A percentile compares a stretch with the other conserved stretches of the same genome.
phyloP scores from a whole-genome alignment of 2,888 invertebrate species.

The Pteria penguin region DNA sequence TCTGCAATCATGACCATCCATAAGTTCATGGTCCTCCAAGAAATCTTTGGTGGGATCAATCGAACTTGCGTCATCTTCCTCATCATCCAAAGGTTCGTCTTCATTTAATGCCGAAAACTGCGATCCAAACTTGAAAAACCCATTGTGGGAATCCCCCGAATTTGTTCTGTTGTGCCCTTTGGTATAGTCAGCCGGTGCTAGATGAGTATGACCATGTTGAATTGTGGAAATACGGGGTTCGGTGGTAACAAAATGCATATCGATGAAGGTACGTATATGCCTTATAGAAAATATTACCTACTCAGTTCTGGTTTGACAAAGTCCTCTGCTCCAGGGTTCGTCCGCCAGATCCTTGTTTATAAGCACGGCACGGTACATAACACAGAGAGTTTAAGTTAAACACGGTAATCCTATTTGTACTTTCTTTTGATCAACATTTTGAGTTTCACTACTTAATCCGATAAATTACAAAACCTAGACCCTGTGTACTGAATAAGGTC shows the following conservation, averaged over 20 bases:
- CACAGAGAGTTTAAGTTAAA: no score
- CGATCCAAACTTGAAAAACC: conserved; percentile 16
- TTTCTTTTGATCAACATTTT: no score
- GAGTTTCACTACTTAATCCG: no score
- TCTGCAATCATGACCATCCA: conserved; percentile 64
- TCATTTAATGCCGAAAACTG: neutral
- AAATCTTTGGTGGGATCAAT: conserved; percentile 6
- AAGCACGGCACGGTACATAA: no score
- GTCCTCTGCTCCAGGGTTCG: no score
- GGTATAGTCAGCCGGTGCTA: conserved; percentile 1
- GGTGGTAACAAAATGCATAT: conserved; percentile 24
- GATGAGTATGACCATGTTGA: neutral
- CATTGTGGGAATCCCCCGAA: conserved; percentile 11
- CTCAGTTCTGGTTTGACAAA: no score
- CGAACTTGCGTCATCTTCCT: neutral
- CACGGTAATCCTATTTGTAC: no score
- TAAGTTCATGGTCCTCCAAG: conserved; percentile 5
- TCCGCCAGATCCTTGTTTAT: no score
- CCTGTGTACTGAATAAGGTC: no score
- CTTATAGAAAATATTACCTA: no score
- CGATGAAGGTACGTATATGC: no score
- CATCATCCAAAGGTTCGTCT: conserved; percentile 13
- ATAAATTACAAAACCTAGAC: no score
- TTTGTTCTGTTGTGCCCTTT: conserved; percentile 9
- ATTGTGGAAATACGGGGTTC: neutral